These are phyloP conservation scores for Serrognathus titanus DNA, from an alignment of 2,888 invertebrate genomes.

Conservation along the genomic window DNA sequence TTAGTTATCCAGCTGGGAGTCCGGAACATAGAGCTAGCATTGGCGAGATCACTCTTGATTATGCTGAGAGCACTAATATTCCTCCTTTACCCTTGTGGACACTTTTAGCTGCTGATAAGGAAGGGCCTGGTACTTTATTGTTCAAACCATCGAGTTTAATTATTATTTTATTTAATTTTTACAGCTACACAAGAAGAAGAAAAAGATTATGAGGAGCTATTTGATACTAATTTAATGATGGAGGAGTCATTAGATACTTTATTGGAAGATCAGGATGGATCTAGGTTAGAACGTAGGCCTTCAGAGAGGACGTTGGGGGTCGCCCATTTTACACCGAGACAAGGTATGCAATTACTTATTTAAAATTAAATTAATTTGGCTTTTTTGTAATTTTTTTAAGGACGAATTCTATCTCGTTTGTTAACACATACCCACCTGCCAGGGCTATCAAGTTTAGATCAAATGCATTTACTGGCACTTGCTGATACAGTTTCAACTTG, in stretches of 20 bases:
- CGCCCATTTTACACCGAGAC: conserved; percentile 83
- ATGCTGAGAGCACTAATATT: conserved; percentile 96
- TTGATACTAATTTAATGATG: conserved; percentile 70
- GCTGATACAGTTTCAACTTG: conserved; percentile 97
- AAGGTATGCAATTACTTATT: conserved; percentile 48
- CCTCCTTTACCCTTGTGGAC: conserved; percentile 97
- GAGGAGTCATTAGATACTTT: conserved; percentile 82
- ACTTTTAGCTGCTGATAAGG: conserved; percentile 89
- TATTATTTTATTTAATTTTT: conserved; percentile 17
- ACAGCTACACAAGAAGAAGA: conserved; percentile 48
- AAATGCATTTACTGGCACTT: conserved; percentile 98
- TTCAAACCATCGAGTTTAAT: not conserved
- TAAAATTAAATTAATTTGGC: not conserved
- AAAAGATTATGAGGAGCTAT: conserved; percentile 85
- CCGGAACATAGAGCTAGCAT: conserved; percentile 78
- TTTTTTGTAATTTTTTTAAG: conserved; percentile 37
- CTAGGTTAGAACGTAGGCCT: conserved; percentile 48
- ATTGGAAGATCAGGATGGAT: conserved; percentile 64
- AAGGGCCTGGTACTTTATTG: conserved; percentile 55
- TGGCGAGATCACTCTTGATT: conserved; percentile 86
- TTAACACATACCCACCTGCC: conserved; percentile 94
- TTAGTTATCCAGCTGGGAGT: conserved; percentile 80
- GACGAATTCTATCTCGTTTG: conserved; percentile 79
- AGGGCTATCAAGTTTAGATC: conserved; percentile 92
- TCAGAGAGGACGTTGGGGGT: conserved; percentile 51